These are phyloP conservation scores for Heliothis virescens DNA, from an alignment of 1,140 invertebrate species.

Conservation along the genomic window DNA sequence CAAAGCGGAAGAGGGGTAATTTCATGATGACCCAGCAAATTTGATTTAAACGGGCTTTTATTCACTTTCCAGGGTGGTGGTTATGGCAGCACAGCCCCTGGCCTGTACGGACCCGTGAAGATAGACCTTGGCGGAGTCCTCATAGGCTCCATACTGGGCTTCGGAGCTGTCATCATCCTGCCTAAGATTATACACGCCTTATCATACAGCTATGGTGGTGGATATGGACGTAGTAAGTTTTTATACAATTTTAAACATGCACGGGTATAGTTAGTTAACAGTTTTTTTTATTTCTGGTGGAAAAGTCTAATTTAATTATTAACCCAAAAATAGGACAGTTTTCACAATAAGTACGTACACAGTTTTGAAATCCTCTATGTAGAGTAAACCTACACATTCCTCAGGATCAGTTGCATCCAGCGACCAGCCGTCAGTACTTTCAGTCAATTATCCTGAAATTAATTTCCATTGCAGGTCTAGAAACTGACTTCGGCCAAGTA, in stretches of 20 bases:
- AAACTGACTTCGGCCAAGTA: slow-evolving; percentile 87
- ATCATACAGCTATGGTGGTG: slow-evolving; percentile 89
- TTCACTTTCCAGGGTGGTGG: slow-evolving; percentile 67
- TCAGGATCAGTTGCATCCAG: neutral
- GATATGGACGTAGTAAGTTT: slow-evolving; percentile 90
- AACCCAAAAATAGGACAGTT: too few relatives aligned
- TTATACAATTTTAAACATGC: too few relatives aligned
- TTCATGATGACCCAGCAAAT: too few relatives aligned
- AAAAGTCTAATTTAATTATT: too few relatives aligned
- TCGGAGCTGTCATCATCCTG: slow-evolving; percentile 92
- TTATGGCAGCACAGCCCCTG: slow-evolving; percentile 77
- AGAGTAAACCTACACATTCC: neutral
- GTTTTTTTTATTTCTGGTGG: too few relatives aligned
- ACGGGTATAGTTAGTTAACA: too few relatives aligned
- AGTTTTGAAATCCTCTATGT: too few relatives aligned
- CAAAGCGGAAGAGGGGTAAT: too few relatives aligned
- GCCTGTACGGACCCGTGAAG: slow-evolving; percentile 90
- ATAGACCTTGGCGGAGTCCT: slow-evolving; percentile 93
- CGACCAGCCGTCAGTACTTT: neutral
- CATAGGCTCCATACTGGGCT: slow-evolving; percentile 91
- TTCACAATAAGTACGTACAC: too few relatives aligned
- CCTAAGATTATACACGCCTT: slow-evolving; percentile 92
- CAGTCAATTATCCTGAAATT: neutral
- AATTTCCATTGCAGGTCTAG: slow-evolving; percentile 85
- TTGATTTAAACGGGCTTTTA: neutral